A percentile compares a stretch with the other conserved stretches of the same genome.
These are phyloP conservation scores for Sternarchorhynchus goeldii DNA, from an alignment of 2,797 vertebrate species.

Conservation along the genomic window DNA sequence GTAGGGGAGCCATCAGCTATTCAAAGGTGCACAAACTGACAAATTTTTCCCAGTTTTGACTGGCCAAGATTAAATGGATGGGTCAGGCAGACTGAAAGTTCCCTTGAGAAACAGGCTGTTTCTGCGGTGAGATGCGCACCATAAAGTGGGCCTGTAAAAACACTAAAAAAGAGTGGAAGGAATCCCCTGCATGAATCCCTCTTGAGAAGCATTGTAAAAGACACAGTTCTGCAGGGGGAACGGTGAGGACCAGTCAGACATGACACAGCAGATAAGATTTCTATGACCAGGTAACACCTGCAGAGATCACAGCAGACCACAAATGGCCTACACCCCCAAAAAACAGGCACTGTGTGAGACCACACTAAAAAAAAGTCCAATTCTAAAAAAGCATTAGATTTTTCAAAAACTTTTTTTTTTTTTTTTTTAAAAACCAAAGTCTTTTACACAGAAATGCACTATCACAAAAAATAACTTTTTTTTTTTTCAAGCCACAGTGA, in stretches of 20 bases:
- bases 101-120: background rate
- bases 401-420: no score
- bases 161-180: background rate
- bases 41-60: background rate
- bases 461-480: no score
- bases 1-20: background rate
- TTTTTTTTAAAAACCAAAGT: no score
- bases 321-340: no score
- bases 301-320: background rate
- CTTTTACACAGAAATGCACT: no score
- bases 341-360: no score
- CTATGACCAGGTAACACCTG: conserved; percentile 21
- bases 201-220: background rate
- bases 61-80: background rate
- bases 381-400: no score
- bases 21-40: background rate
- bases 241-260: background rate
- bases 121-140: background rate
- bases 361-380: no score
- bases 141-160: background rate
- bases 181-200: no score
- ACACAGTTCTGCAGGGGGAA: background rate
- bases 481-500: no score
- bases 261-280: conserved; percentile 21
- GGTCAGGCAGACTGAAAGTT: background rate